phyloP scores from a whole-genome alignment of 2,888 invertebrate genomes.

The Allolobophora icterica region DNA sequence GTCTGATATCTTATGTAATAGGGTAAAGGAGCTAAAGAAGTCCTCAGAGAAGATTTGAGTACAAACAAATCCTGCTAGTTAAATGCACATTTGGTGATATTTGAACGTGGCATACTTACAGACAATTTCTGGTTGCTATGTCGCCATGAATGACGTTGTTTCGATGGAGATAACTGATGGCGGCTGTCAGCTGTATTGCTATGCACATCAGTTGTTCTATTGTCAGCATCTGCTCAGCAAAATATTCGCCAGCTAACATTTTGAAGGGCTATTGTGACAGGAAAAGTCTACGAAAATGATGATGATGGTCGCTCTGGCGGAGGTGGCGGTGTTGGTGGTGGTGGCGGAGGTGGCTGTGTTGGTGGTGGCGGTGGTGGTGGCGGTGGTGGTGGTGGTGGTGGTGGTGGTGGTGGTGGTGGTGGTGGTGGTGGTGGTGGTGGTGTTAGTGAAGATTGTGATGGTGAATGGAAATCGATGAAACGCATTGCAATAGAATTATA shows the following conservation, averaged over 20 bases:
- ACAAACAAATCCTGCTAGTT: neutral
- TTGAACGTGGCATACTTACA: slow-evolving; percentile 24
- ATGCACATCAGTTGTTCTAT: slow-evolving; percentile 38
- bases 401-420: no score
- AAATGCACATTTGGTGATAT: no score
- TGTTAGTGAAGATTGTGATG: no score
- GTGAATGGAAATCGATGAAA: no score
- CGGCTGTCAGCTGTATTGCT: slow-evolving; percentile 34
- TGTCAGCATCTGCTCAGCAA: slow-evolving; percentile 19
- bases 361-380: no score
- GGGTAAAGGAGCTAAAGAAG: no score
- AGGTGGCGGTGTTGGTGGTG: neutral
- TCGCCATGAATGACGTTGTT: slow-evolving; percentile 31
- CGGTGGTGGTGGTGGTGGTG: no score
- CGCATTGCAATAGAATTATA: no score
- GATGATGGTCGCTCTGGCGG: neutral
- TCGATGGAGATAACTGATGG: slow-evolving; percentile 36
- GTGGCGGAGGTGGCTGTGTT: neutral
- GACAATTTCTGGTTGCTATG: slow-evolving; percentile 37
- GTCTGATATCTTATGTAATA: neutral
- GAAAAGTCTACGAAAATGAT: neutral
- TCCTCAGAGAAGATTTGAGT: neutral
- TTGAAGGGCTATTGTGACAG: neutral
- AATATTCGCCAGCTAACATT: neutral
- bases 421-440: no score